Base-by-base conservation (phyloP, 2,888 invertebrate species). In the Neoitamus cyanurus region DNA sequence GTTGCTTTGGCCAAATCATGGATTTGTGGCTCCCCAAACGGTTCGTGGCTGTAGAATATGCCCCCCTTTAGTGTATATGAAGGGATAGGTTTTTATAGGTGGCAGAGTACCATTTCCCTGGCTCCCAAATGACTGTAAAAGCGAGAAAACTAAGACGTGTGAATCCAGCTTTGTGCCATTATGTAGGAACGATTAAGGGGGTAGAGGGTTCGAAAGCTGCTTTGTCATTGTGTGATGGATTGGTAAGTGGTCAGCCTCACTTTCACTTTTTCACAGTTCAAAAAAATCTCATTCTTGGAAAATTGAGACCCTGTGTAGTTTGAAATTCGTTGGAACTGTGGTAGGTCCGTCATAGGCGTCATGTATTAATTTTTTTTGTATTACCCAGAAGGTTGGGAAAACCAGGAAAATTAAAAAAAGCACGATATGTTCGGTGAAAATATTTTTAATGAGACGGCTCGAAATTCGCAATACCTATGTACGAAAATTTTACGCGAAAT, bases 1-100 rank as follows among this genome's bases (percentile, higher is more conserved):
- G 68, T 92, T 92, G 85, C 88, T 93, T 46, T 91, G 89, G 88
- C 93, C 93, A 2, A 93, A 93, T 88, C 91, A 92, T 87, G 91
- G 90, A 15, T 91, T 93, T 85, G 87, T 93, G 82, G 91, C 93
- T 3, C 92, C 93, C 6, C 30, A 78, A 30, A 84, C 88, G 77
- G 86, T 88, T 75, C 86, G 34, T 20, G 7, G 5, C 13, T 30
- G 69, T 25, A 37, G 20, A 69, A 69, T 69, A 25, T 3, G n/a
- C 25, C 6, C 13, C 25, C 6, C 13, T 69, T 25, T 30, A 69
- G 11, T 6, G 3, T n/a, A 69, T 25, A 6, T 25, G 0, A 13
- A 69, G 9, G 9, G 3, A 11, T 2, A 70, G n/a, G 3, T 34
- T 70, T 4, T 3, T 13, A 89, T 85, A 72, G 88, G 91, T 58